Evolutionary conservation across 2,113 vertebrate genomes (phyloP).

Genomic region (Colius striatus): DNA sequence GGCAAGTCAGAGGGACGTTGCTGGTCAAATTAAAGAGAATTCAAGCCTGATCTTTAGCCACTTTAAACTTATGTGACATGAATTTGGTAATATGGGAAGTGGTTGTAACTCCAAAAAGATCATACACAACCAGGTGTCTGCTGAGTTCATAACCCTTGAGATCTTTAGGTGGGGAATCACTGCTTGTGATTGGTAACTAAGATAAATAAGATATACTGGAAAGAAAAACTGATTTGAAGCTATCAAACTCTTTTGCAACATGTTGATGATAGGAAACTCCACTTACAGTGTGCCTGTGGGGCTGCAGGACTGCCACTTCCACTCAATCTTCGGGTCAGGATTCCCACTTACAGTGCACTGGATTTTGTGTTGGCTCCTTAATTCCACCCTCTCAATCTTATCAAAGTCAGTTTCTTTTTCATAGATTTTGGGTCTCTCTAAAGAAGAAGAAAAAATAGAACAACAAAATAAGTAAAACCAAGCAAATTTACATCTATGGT

Average conservation of each 20-base stretch:
- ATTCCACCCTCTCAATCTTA: constrained; percentile 28
- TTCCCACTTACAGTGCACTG: constrained; percentile 80
- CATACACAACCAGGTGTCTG: neutral
- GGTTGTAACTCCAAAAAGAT: neutral
- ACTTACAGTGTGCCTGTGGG: constrained; percentile 56
- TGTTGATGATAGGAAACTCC: fast-evolving
- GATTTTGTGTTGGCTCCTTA: constrained; percentile 75
- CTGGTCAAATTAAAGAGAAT: neutral
- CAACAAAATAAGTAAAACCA: neutral
- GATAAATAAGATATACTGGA: neutral
- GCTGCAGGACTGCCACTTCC: constrained; percentile 88
- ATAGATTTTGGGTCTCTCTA: constrained; percentile 87
- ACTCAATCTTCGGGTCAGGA: constrained; percentile 80
- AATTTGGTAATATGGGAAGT: neutral
- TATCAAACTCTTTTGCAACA: fast-evolving
- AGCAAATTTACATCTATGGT: neutral
- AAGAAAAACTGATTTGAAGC: neutral
- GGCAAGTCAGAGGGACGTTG: neutral
- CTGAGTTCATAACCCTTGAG: neutral
- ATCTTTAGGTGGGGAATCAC: neutral
- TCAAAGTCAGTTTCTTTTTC: constrained; percentile 79
- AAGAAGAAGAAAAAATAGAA: neutral
- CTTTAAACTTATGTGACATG: neutral
- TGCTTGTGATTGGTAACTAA: neutral
- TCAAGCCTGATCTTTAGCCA: neutral